A percentile compares a stretch with the other conserved stretches of the same genome.
phyloP scores from a whole-genome alignment of 2,888 invertebrate genomes.

The Synanthedon vespiformis region DNA sequence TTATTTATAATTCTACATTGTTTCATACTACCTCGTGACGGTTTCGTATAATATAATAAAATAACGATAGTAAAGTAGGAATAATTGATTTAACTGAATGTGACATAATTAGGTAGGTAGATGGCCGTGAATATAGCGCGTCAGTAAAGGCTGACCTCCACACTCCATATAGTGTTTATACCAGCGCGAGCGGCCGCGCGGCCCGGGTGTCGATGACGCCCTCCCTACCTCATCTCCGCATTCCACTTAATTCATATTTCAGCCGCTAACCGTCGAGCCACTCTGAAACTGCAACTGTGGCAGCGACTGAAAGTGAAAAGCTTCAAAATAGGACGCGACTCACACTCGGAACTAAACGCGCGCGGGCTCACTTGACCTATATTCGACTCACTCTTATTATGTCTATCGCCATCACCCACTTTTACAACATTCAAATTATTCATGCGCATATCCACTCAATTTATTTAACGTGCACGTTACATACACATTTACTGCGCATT shows the following conservation, averaged over 20 bases:
- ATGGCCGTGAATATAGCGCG: constrained; percentile 8
- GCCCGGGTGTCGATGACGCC: background rate
- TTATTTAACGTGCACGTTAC: too few species aligned
- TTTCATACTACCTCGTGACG: too few species aligned
- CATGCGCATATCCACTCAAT: background rate
- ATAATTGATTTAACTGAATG: too few species aligned
- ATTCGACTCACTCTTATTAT: constrained; percentile 3
- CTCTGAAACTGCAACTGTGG: constrained; percentile 9
- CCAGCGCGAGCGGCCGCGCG: constrained; percentile 1
- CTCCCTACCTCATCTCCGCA: constrained; percentile 9
- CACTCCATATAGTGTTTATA: constrained; percentile 2
- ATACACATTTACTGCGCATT: too few species aligned
- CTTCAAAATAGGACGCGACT: constrained; percentile 14
- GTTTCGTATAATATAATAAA: too few species aligned
- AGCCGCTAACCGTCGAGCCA: constrained; percentile 11
- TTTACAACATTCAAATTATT: too few species aligned
- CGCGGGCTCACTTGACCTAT: constrained; percentile 14
- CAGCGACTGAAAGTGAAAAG: constrained; percentile 18
- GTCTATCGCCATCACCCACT: too few species aligned
- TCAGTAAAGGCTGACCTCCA: constrained; percentile 20
- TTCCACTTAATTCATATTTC: constrained; percentile 16
- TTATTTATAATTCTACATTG: too few species aligned
- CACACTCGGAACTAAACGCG: constrained; percentile 6
- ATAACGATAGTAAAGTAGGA: too few species aligned
- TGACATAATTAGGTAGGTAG: constrained; percentile 10